phyloP scores from a whole-genome alignment of 2,113 vertebrate species.

The Lates calcarifer region DNA sequence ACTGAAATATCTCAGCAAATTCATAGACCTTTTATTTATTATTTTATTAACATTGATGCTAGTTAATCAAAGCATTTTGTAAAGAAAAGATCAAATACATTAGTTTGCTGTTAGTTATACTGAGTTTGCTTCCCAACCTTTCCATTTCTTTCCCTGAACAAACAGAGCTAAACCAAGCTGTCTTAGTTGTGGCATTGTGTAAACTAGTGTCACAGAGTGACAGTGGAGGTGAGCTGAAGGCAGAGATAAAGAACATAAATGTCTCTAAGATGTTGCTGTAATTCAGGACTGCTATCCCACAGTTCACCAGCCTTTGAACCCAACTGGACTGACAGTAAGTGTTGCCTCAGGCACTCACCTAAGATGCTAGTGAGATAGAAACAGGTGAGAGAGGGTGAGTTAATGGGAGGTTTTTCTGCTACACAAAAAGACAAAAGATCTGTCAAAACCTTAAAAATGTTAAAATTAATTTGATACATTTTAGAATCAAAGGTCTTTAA shows the following conservation, averaged over 20 bases:
- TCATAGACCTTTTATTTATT: too few relatives aligned
- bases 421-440: background rate
- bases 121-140: background rate
- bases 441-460: background rate
- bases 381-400: background rate
- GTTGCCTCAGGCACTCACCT: background rate
- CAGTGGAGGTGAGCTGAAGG: background rate
- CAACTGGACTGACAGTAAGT: background rate
- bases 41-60: too few relatives aligned
- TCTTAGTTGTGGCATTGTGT: background rate
- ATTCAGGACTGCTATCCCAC: slow-evolving; percentile 1
- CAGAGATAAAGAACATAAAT: background rate
- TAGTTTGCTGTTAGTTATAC: background rate
- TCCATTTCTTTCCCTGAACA: background rate
- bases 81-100: background rate
- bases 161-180: background rate
- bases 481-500: background rate
- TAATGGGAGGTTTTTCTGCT: background rate
- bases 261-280: background rate
- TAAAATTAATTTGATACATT: background rate
- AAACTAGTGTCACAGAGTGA: background rate
- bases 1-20: background rate
- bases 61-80: background rate
- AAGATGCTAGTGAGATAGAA: background rate
- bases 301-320: background rate